Conservation (phyloP, 2,797 vertebrate genomes). For the Vireo griseus region DNA sequence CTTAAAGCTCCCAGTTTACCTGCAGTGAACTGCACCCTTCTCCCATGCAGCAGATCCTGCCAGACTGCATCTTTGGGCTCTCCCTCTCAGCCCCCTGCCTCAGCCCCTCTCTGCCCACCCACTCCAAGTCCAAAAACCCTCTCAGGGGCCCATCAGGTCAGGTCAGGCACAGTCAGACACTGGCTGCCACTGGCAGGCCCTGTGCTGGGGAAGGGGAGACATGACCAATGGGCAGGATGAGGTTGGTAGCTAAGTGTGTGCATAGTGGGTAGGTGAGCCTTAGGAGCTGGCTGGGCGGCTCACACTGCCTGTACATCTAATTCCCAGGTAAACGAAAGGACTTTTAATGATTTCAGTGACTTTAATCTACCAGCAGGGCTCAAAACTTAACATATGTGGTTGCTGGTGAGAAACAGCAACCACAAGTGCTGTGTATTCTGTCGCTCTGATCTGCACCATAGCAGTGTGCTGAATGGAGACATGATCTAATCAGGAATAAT, state of each 20-base stretch:
- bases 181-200: not conserved
- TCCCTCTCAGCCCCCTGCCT: not conserved
- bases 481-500: not conserved
- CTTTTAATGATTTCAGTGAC: not conserved
- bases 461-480: not conserved
- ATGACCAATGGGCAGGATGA: fast-evolving
- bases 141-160: not conserved
- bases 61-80: not conserved
- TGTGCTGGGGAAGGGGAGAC: not conserved
- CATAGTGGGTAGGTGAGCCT: fast-evolving
- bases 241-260: not conserved
- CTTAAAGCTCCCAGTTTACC: not conserved
- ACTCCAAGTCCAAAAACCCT: not conserved
- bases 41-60: not conserved
- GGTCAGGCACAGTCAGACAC: not conserved
- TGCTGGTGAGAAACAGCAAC: not conserved
- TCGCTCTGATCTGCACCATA: not conserved
- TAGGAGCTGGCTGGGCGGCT: not conserved
- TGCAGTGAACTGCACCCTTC: not conserved
- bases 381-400: not conserved
- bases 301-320: not conserved
- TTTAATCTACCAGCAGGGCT: not conserved
- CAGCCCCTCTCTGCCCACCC: not conserved
- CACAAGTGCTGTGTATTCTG: not conserved
- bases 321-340: not conserved